phyloP scores from a whole-genome alignment of 2,888 invertebrate genomes.

The Drosophila fulvimacula region DNA sequence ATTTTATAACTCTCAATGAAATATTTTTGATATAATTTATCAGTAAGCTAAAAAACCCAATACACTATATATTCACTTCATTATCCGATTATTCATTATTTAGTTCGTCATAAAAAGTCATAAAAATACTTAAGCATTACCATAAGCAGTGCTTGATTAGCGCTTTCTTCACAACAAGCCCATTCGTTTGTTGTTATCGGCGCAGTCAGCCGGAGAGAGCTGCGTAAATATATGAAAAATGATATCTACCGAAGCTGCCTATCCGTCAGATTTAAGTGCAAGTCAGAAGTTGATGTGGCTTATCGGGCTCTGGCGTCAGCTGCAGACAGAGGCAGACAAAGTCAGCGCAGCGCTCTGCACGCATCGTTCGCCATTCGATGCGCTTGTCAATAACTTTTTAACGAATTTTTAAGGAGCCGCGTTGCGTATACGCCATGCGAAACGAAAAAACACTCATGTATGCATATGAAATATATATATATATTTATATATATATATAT shows the following conservation, averaged over 20 bases:
- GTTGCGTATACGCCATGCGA: slow-evolving; percentile 64
- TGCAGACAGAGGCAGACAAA: slow-evolving; percentile 10
- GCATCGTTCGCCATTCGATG: slow-evolving; percentile 36
- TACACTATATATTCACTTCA: background rate
- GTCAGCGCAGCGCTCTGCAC: slow-evolving; percentile 27
- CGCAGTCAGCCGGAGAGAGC: slow-evolving; percentile 13
- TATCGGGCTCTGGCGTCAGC: slow-evolving; percentile 24
- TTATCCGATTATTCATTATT: background rate
- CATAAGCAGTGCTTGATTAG: background rate
- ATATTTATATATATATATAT: slow-evolving; percentile 11
- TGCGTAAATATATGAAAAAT: slow-evolving; percentile 23
- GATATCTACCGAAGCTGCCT: slow-evolving; percentile 11
- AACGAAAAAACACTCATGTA: background rate
- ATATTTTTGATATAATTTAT: background rate
- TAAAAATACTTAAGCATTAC: background rate
- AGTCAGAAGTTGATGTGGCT: slow-evolving; percentile 46
- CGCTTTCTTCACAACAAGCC: background rate
- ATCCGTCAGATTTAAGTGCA: slow-evolving; percentile 48
- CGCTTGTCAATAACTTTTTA: slow-evolving; percentile 68
- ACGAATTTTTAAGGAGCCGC: slow-evolving; percentile 59
- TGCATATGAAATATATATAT: slow-evolving; percentile 11
- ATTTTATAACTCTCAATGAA: background rate
- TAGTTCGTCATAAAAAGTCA: slow-evolving; percentile 3
- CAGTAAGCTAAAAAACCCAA: background rate
- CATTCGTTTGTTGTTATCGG: slow-evolving; percentile 1